These are phyloP conservation scores for Phalloptychus januarius DNA, from an alignment of 2,797 vertebrate species.

Conservation along the genomic window DNA sequence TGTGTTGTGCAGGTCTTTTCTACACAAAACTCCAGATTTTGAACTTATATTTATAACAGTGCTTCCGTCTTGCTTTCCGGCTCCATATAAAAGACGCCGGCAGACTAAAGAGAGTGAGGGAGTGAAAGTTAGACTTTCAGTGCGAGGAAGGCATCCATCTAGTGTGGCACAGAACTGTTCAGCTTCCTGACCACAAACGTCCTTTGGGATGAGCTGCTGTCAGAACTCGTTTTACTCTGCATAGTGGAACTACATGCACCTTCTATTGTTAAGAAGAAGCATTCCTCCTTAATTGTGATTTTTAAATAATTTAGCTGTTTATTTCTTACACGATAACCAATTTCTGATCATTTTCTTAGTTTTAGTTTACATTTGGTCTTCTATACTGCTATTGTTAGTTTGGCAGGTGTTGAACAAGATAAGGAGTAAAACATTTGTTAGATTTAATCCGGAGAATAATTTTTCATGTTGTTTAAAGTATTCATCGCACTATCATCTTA, in stretches of 20 bases:
- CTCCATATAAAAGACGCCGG: not conserved
- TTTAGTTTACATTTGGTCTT: not conserved
- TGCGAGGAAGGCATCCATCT: slow-evolving; percentile 47
- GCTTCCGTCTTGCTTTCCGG: not conserved
- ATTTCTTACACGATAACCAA: not conserved
- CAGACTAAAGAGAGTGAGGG: not conserved
- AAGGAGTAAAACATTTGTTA: not conserved
- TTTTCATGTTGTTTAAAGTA: not conserved
- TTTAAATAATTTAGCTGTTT: not conserved
- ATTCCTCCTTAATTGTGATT: not conserved
- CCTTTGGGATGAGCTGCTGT: slow-evolving; percentile 64
- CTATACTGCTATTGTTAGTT: not conserved
- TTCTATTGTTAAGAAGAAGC: not conserved
- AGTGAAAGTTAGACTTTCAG: slow-evolving; percentile 18
- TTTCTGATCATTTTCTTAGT: not conserved
- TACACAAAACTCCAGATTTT: not conserved
- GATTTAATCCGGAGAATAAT: not conserved
- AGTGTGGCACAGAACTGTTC: slow-evolving; percentile 47
- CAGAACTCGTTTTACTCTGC: slow-evolving; percentile 52
- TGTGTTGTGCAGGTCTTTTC: not conserved
- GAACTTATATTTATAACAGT: not conserved
- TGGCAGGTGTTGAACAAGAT: not conserved
- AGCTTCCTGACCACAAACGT: slow-evolving; percentile 57
- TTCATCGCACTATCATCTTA: not conserved
- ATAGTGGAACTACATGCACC: not conserved